Percentiles rank a stretch among this genome's conserved stretches.
Evolutionary conservation across 1,140 invertebrate species (phyloP).

Genomic region (Solenopsis invicta): DNA sequence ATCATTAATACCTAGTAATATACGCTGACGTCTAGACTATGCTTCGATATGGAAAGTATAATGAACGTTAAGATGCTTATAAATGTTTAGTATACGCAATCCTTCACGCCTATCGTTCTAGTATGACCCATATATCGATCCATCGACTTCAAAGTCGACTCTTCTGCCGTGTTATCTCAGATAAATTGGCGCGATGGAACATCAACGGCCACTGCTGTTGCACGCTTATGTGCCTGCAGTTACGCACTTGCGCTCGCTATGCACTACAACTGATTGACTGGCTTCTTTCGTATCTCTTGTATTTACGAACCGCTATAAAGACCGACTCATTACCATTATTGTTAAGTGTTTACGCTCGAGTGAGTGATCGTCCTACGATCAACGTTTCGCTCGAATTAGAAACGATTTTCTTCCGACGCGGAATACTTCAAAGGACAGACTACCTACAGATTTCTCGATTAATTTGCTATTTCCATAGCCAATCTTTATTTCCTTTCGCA

Average conservation of each 20-base stretch:
- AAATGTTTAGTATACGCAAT: background rate
- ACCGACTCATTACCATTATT: conserved; percentile 19
- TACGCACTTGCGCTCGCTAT: background rate
- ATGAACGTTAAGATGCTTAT: background rate
- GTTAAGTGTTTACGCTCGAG: conserved; percentile 10
- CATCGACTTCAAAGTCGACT: conserved; percentile 38
- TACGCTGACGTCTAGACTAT: background rate
- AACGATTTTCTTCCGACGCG: conserved; percentile 4
- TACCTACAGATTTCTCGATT: background rate
- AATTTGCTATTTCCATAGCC: background rate
- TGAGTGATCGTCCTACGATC: background rate
- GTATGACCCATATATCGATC: conserved; percentile 43
- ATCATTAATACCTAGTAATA: background rate
- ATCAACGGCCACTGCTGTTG: background rate
- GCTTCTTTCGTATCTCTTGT: conserved; percentile 31
- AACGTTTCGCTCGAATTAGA: background rate
- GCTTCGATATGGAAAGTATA: background rate
- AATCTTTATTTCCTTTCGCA: background rate
- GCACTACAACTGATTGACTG: conserved; percentile 4
- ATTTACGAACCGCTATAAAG: conserved; percentile 39
- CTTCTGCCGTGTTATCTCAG: conserved; percentile 17
- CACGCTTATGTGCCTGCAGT: background rate
- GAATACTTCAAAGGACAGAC: background rate
- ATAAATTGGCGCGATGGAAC: conserved; percentile 21
- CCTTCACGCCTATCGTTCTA: background rate